Conservation (phyloP, 1,140 invertebrate genomes). For the Watersipora subatra region DNA sequence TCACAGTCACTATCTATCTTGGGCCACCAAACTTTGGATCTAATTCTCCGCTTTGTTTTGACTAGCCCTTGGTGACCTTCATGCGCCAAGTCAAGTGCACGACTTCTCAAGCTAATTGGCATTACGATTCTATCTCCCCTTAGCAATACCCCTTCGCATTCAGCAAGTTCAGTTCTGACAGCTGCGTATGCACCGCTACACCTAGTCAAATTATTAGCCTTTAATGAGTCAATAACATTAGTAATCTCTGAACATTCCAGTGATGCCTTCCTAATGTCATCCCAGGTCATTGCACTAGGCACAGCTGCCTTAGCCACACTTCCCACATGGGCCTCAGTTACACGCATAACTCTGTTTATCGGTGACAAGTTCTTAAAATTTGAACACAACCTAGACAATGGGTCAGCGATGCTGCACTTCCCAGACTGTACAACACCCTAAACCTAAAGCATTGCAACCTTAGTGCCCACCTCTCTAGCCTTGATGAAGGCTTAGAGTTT, state of each 20-base stretch:
- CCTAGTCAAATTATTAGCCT: too few relatives aligned
- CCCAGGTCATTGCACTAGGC: background rate
- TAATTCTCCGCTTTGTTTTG: constrained; percentile 9
- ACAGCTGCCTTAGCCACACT: background rate
- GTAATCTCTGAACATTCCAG: too few relatives aligned
- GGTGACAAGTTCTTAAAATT: background rate
- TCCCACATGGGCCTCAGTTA: background rate
- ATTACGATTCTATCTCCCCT: background rate
- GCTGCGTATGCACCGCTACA: background rate
- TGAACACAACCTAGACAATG: constrained; percentile 3
- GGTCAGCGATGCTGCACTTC: background rate
- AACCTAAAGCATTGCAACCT: constrained; percentile 3
- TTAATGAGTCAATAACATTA: too few relatives aligned
- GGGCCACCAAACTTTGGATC: background rate
- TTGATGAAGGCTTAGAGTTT: background rate
- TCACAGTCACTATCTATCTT: background rate
- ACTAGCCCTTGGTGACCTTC: constrained; percentile 13
- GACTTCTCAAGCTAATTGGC: background rate
- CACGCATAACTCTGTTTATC: background rate
- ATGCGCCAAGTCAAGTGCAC: background rate
- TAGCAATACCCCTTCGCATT: background rate
- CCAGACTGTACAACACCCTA: background rate
- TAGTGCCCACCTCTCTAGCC: constrained; percentile 3
- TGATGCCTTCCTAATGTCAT: too few relatives aligned
- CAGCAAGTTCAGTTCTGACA: background rate